Evolutionary conservation across 2,113 vertebrate species (phyloP).

Genomic region (Paramisgurnus dabryanus): DNA sequence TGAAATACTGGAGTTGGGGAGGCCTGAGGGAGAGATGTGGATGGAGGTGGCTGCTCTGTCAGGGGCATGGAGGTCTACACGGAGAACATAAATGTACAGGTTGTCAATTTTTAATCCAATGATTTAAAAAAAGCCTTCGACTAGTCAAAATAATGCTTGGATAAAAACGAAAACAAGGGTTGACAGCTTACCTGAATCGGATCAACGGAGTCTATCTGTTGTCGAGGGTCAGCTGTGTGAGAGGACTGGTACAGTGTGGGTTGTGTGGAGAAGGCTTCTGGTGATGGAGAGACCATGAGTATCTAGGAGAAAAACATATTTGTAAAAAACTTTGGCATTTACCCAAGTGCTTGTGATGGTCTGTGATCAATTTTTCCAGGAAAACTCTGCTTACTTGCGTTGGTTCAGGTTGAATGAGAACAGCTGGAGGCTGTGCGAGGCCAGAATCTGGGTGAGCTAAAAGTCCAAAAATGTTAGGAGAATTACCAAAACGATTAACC

Average conservation of each 20-base stretch:
- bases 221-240: slow-evolving; percentile 84
- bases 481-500: background rate
- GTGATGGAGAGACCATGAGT: slow-evolving; percentile 86
- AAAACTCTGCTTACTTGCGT: slow-evolving; percentile 80
- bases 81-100: background rate
- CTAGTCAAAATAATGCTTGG: too few species aligned
- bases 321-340: too few species aligned
- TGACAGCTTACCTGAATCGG: slow-evolving; percentile 84
- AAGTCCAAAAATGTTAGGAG: background rate
- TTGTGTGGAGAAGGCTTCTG: slow-evolving; percentile 80
- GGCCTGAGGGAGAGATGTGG: slow-evolving; percentile 82
- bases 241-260: slow-evolving; percentile 88
- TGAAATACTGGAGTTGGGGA: slow-evolving; percentile 93
- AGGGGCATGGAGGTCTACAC: slow-evolving; percentile 88
- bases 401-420: slow-evolving; percentile 89
- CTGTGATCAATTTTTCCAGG: background rate
- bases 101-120: too few species aligned
- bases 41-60: slow-evolving; percentile 86
- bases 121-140: too few species aligned
- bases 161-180: too few species aligned
- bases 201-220: slow-evolving; percentile 86
- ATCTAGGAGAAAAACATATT: slow-evolving; percentile 66
- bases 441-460: slow-evolving; percentile 89
- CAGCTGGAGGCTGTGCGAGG: slow-evolving; percentile 84
- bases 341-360: background rate